A percentile compares a stretch with the other conserved stretches of the same genome.
These are phyloP conservation scores for Caenorhabditis zanzibari DNA, from an alignment of 2,888 invertebrate species.

Conservation along the genomic window DNA sequence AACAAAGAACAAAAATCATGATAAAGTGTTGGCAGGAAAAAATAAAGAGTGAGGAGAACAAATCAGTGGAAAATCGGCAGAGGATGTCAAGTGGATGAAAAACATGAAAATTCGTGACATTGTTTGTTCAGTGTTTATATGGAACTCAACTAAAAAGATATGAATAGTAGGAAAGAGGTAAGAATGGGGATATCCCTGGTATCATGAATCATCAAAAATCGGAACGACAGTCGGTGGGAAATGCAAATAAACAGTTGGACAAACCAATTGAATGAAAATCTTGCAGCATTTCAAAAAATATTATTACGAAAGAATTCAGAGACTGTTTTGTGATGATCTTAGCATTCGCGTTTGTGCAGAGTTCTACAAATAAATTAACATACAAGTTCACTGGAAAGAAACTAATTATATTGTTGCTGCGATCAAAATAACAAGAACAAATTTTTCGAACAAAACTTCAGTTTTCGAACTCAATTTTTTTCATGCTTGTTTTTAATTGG, in stretches of 20 bases:
- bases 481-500: no score
- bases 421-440: no score
- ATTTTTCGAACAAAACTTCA: no score
- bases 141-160: constrained; percentile 2
- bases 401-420: no score
- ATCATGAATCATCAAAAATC: constrained; percentile 38
- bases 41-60: constrained; percentile 18
- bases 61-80: constrained; percentile 31
- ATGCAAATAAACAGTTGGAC: constrained; percentile 35
- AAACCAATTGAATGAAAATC: neutral
- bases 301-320: neutral
- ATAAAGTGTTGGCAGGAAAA: neutral
- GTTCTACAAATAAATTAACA: no score
- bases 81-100: constrained; percentile 59
- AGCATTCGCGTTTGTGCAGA: no score
- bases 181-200: constrained; percentile 32
- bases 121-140: constrained; percentile 43
- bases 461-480: no score
- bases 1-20: constrained; percentile 30
- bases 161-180: neutral
- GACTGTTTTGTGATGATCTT: no score
- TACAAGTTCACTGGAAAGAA: no score
- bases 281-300: no score
- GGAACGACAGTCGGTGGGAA: constrained; percentile 33
- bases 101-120: constrained; percentile 43